phyloP scores from a whole-genome alignment of 2,797 vertebrate genomes.

The Hipposideros larvatus region DNA sequence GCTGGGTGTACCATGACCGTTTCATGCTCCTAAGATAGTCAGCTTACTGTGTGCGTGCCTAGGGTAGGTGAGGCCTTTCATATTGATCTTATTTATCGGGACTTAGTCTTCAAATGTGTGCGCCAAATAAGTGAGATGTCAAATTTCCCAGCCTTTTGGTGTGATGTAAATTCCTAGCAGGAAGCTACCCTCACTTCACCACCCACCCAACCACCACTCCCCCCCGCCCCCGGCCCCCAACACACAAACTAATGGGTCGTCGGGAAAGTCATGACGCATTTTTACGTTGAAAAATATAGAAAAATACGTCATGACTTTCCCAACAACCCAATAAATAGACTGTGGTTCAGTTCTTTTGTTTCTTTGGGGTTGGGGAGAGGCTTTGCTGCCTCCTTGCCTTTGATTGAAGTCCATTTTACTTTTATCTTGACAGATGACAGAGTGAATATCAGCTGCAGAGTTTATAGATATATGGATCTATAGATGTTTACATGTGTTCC shows the following conservation, averaged over 20 bases:
- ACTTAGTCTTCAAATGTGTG: neutral
- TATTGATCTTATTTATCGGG: neutral
- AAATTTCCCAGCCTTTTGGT: constrained; percentile 16
- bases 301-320: too few relatives aligned
- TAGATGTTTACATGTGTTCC: neutral
- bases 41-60: neutral
- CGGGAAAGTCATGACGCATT: too few relatives aligned
- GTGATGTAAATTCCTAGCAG: constrained; percentile 48
- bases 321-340: neutral
- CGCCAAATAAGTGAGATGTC: constrained; percentile 1
- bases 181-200: constrained; percentile 30
- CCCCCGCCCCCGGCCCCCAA: neutral
- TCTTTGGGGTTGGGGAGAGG: neutral
- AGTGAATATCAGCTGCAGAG: constrained; percentile 7
- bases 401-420: constrained; percentile 58
- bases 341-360: constrained; percentile 13
- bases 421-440: constrained; percentile 59
- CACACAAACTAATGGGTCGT: neutral
- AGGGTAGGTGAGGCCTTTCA: neutral
- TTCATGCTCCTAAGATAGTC: neutral
- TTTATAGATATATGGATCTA: neutral
- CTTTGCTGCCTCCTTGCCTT: neutral
- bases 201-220: too few relatives aligned
- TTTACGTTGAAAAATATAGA: too few relatives aligned
- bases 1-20: neutral